Percentiles rank a stretch among this genome's conserved stretches.
These are phyloP conservation scores for Pocillopora meandrina DNA, from an alignment of 92 coral and sea anemone genomes.

Conservation along the genomic window DNA sequence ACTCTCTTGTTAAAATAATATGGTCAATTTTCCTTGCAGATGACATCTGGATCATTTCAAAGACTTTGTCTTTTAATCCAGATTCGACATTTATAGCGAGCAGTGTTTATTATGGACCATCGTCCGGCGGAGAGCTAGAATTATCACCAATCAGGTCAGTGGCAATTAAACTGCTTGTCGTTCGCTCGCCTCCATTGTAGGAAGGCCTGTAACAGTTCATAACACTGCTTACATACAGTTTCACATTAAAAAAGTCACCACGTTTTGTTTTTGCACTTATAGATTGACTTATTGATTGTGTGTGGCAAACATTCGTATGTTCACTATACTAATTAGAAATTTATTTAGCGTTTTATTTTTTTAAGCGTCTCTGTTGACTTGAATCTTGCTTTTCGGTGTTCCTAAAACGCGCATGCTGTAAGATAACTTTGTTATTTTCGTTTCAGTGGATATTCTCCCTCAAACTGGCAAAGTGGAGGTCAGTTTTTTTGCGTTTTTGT, in stretches of 20 bases:
- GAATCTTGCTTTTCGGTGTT: no score
- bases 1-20: not conserved
- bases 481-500: not conserved
- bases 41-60: conserved; percentile 96
- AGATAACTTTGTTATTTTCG: not conserved
- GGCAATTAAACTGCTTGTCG: not conserved
- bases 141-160: conserved; percentile 81
- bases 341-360: no score
- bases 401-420: no score
- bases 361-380: no score
- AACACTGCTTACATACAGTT: no score
- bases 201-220: no score
- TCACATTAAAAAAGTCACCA: no score
- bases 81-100: conserved; percentile 82
- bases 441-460: conserved; percentile 88
- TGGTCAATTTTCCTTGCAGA: conserved; percentile 44
- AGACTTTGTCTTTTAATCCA: conserved; percentile 64
- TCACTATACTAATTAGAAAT: no score
- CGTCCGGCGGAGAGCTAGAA: conserved; percentile 86
- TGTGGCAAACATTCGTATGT: no score
- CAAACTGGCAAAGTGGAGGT: conserved; percentile 99
- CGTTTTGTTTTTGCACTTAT: no score
- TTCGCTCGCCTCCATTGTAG: not conserved
- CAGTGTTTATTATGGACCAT: conserved; percentile 91
- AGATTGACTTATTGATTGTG: no score